Conservation (phyloP, 1,140 invertebrate genomes). For the Heterodera schachtii region DNA sequence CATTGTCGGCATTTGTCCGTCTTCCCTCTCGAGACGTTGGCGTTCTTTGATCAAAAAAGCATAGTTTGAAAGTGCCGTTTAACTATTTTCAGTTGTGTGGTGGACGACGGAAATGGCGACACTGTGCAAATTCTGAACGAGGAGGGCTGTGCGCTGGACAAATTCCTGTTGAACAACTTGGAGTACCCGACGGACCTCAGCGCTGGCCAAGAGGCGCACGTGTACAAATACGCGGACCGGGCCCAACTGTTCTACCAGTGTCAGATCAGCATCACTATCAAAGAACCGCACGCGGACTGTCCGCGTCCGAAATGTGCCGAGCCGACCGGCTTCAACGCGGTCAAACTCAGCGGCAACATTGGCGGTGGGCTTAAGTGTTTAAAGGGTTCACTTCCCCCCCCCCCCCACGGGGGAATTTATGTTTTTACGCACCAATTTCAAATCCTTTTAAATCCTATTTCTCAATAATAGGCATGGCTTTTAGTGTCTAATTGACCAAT, state of each 20-base stretch:
- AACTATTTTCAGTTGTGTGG: constrained; percentile 40
- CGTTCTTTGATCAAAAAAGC: too few relatives aligned
- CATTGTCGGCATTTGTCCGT: too few relatives aligned
- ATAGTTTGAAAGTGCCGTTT: too few relatives aligned
- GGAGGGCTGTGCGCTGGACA: constrained; percentile 63
- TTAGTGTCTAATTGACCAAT: too few relatives aligned
- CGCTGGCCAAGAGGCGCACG: constrained; percentile 66
- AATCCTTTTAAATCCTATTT: too few relatives aligned
- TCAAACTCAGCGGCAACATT: constrained; percentile 43
- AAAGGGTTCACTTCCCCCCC: too few relatives aligned
- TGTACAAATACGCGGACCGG: constrained; percentile 65
- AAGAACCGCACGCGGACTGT: constrained; percentile 62
- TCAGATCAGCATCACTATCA: constrained; percentile 66
- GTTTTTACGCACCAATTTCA: too few relatives aligned
- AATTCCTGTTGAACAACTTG: constrained; percentile 64
- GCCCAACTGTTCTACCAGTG: constrained; percentile 65
- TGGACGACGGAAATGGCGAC: constrained; percentile 65
- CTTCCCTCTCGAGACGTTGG: too few relatives aligned
- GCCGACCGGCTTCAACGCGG: constrained; percentile 62
- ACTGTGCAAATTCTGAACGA: constrained; percentile 65
- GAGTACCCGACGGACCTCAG: constrained; percentile 64
- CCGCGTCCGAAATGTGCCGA: constrained; percentile 62
- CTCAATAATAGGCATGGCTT: too few relatives aligned
- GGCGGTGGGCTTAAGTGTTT: background rate
- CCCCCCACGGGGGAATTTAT: too few relatives aligned